Evolutionary conservation across 2,888 invertebrate species (phyloP).

Genomic region (Drosophila subsilvestris): DNA sequence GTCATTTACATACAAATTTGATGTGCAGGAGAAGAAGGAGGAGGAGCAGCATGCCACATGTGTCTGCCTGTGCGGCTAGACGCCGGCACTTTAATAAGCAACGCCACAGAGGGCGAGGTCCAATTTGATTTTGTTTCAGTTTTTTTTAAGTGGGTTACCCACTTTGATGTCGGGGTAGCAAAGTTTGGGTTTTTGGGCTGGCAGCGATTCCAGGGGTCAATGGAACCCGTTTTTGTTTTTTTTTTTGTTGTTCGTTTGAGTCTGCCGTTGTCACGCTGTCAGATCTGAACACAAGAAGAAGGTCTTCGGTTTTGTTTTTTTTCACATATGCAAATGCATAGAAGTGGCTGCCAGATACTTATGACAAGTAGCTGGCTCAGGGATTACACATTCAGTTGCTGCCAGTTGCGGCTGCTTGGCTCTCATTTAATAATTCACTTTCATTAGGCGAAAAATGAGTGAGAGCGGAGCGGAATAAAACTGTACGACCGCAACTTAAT

Average conservation of each 20-base stretch:
- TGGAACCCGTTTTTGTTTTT: slow-evolving; percentile 1
- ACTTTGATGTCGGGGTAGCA: slow-evolving; percentile 21
- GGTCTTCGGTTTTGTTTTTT: background rate
- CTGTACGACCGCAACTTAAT: slow-evolving; percentile 73
- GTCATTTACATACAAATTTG: slow-evolving; percentile 36
- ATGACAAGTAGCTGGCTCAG: slow-evolving; percentile 30
- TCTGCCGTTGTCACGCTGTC: background rate
- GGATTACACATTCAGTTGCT: slow-evolving; percentile 28
- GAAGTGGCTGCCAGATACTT: slow-evolving; percentile 2
- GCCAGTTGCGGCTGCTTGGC: slow-evolving; percentile 37
- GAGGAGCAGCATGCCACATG: slow-evolving; percentile 8
- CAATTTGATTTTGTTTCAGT: slow-evolving; percentile 24
- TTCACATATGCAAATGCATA: slow-evolving; percentile 9
- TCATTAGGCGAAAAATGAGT: slow-evolving; percentile 22
- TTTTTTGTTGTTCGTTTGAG: background rate
- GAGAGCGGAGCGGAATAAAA: slow-evolving; percentile 53
- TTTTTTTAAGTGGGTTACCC: slow-evolving; percentile 26
- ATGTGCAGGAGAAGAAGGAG: slow-evolving; percentile 9
- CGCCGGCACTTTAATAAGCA: slow-evolving; percentile 45
- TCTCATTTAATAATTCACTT: slow-evolving; percentile 50
- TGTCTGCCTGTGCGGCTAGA: slow-evolving; percentile 20
- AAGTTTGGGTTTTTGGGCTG: background rate
- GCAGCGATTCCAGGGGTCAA: slow-evolving; percentile 23
- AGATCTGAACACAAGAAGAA: background rate
- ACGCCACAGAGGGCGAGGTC: slow-evolving; percentile 16